phyloP scores from a whole-genome alignment of 2,888 invertebrate species.

The Himalopsyche japonica region DNA sequence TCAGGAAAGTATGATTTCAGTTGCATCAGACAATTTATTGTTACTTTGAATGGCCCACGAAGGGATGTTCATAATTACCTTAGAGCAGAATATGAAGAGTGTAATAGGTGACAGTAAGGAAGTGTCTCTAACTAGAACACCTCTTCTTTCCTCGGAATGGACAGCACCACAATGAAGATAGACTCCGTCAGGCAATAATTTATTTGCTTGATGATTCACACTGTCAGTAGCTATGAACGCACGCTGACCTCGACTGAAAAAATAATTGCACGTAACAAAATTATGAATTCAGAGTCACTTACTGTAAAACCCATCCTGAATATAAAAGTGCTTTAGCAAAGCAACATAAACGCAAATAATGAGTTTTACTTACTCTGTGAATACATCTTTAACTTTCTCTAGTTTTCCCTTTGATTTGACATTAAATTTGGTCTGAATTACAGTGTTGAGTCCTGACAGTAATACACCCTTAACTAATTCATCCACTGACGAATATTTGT shows the following conservation, averaged over 20 bases:
- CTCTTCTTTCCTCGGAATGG: slow-evolving; percentile 59
- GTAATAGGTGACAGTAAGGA: slow-evolving; percentile 63
- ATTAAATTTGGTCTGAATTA: slow-evolving; percentile 55
- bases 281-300: not conserved
- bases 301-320: too few species aligned
- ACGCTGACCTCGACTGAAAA: slow-evolving; percentile 58
- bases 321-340: not conserved
- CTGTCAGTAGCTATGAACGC: slow-evolving; percentile 66
- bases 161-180: slow-evolving; percentile 63
- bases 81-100: slow-evolving; percentile 59
- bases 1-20: too few species aligned
- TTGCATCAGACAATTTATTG: too few species aligned
- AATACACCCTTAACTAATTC: slow-evolving; percentile 63
- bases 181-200: slow-evolving; percentile 51
- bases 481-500: slow-evolving; percentile 59
- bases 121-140: slow-evolving; percentile 61
- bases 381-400: slow-evolving; percentile 51
- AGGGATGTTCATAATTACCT: slow-evolving; percentile 18
- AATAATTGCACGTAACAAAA: not conserved
- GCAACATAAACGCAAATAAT: not conserved
- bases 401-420: slow-evolving; percentile 61
- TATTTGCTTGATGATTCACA: slow-evolving; percentile 61
- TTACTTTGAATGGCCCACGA: too few species aligned
- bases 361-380: slow-evolving; percentile 57
- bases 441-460: slow-evolving; percentile 61